Conservation (phyloP, 2,797 vertebrate genomes). For the Gephyroberyx darwinii region DNA sequence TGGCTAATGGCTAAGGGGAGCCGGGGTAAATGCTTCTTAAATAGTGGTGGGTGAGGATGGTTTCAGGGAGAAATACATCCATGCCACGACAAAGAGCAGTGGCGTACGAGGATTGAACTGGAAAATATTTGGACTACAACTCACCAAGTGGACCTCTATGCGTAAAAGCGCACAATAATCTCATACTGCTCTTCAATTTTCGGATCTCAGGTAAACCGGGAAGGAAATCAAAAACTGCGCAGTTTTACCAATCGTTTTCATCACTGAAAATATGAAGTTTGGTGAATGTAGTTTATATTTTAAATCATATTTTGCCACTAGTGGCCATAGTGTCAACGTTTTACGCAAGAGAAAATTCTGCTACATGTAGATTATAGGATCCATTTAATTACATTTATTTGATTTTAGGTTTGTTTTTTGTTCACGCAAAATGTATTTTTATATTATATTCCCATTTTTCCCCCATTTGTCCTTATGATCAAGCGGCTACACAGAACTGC, state of each 20-base stretch:
- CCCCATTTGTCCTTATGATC: no score
- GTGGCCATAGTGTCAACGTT: no score
- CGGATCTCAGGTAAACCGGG: slow-evolving; percentile 55
- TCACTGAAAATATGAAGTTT: neutral
- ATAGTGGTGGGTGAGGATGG: slow-evolving; percentile 80
- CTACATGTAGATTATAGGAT: neutral
- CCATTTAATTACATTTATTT: neutral
- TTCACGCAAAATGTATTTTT: neutral
- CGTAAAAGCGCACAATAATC: slow-evolving; percentile 45
- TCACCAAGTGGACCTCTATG: neutral
- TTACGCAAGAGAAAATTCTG: no score
- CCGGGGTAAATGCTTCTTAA: slow-evolving; percentile 85
- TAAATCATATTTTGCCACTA: no score
- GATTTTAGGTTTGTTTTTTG: neutral
- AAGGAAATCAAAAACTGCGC: neutral
- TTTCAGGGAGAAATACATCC: slow-evolving; percentile 69
- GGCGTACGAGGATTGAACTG: slow-evolving; percentile 40
- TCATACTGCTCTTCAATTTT: slow-evolving; percentile 10
- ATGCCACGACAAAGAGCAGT: slow-evolving; percentile 55
- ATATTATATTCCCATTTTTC: no score
- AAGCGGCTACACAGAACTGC: no score
- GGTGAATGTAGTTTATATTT: no score
- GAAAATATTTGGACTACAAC: slow-evolving; percentile 29
- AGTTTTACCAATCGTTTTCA: neutral
- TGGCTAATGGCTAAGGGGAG: slow-evolving; percentile 85